Percentiles rank a stretch among this genome's conserved stretches.
These are phyloP conservation scores for Unio delphinus DNA, from an alignment of 2,888 invertebrate species.

Conservation along the genomic window DNA sequence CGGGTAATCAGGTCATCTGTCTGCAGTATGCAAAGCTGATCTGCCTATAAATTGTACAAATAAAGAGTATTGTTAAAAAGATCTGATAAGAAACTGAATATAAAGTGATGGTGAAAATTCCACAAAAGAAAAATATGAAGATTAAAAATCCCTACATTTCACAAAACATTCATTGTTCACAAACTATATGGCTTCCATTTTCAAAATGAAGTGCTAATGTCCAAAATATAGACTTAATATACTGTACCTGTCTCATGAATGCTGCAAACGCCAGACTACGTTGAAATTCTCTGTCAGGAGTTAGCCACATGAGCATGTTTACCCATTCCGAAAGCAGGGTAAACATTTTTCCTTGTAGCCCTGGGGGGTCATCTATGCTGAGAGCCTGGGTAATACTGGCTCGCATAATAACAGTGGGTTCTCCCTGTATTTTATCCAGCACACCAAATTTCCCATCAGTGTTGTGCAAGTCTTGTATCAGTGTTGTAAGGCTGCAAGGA, in stretches of 20 bases:
- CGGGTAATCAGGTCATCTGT: constrained; percentile 97
- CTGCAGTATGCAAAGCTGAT: constrained; percentile 93
- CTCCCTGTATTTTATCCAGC: constrained; percentile 82
- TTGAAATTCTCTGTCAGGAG: constrained; percentile 74
- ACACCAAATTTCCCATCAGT: constrained; percentile 21
- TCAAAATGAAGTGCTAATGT: too few relatives aligned
- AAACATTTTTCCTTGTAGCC: constrained; percentile 94
- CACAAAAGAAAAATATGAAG: not conserved
- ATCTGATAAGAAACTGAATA: not conserved
- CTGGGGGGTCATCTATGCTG: constrained; percentile 93
- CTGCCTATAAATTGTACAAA: constrained; percentile 80
- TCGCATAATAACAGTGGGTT: constrained; percentile 83
- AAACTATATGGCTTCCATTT: too few relatives aligned
- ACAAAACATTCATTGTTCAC: too few relatives aligned
- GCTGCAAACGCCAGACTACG: constrained; percentile 87
- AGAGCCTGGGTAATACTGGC: constrained; percentile 90
- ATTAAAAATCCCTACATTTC: not conserved
- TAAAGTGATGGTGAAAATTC: not conserved
- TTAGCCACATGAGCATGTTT: constrained; percentile 81
- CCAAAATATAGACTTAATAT: not conserved
- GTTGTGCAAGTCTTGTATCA: constrained; percentile 86
- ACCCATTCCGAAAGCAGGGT: constrained; percentile 96
- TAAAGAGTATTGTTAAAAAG: not conserved
- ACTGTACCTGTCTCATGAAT: constrained; percentile 84
- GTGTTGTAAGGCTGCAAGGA: constrained; percentile 76